These are phyloP conservation scores for Garra rufa DNA, from an alignment of 2,113 vertebrate genomes.

Conservation along the genomic window DNA sequence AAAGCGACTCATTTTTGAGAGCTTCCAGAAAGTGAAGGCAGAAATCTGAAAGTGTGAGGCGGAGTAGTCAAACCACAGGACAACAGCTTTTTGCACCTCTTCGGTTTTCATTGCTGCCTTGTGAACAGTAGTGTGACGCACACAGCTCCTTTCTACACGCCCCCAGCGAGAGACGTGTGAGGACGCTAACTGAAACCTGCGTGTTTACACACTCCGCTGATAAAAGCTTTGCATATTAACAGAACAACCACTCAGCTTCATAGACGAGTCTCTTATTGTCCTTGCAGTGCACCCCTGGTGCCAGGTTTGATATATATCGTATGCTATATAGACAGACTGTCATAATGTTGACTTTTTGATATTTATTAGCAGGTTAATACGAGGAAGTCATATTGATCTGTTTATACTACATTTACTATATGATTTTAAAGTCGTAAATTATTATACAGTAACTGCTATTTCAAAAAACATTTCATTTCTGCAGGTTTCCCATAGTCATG, in stretches of 20 bases:
- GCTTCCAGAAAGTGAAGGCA: slow-evolving; percentile 27
- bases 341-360: slow-evolving; percentile 22
- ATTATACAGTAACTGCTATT: not conserved
- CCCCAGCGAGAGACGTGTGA: slow-evolving; percentile 20
- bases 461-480: not conserved
- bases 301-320: too few relatives aligned
- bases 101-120: not conserved
- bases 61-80: slow-evolving; percentile 43
- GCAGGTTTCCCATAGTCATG: not conserved
- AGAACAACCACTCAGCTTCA: not conserved
- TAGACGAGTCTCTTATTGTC: not conserved
- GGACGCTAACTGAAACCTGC: not conserved
- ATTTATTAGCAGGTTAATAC: not conserved
- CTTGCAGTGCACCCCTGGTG: not conserved
- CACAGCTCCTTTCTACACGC: not conserved
- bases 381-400: not conserved
- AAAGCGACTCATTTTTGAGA: not conserved
- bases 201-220: slow-evolving; percentile 29
- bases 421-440: not conserved
- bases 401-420: not conserved
- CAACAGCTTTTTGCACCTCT: not conserved
- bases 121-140: slow-evolving; percentile 26
- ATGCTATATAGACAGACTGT: not conserved
- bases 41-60: slow-evolving; percentile 32
- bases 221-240: slow-evolving; percentile 20